Conservation (phyloP, 2,797 vertebrate genomes). For the Myotis findleyi region DNA sequence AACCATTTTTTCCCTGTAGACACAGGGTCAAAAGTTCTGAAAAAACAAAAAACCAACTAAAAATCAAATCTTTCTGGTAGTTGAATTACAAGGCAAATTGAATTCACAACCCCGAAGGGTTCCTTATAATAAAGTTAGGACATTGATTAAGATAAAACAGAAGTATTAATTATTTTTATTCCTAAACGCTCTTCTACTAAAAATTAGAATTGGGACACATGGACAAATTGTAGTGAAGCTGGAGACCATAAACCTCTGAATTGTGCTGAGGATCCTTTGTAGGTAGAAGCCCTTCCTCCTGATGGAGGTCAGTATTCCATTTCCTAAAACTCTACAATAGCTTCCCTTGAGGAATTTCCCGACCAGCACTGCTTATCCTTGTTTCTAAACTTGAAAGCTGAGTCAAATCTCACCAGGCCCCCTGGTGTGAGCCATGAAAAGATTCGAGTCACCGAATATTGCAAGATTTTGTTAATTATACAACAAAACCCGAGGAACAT, state of each 20-base stretch:
- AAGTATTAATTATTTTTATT: neutral
- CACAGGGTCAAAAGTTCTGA: neutral
- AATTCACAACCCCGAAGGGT: neutral
- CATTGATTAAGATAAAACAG: neutral
- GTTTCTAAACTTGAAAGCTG: neutral
- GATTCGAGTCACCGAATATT: neutral
- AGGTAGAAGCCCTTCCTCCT: neutral
- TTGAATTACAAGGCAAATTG: slow-evolving; percentile 30
- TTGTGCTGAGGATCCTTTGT: neutral
- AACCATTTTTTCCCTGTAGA: neutral
- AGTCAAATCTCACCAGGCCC: neutral
- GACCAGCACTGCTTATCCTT: neutral
- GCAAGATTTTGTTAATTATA: neutral
- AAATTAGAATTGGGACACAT: neutral
- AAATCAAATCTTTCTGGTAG: neutral
- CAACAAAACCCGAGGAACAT: neutral
- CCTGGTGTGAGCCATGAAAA: neutral
- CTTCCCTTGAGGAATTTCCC: neutral
- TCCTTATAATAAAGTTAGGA: slow-evolving; percentile 32
- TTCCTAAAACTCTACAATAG: neutral
- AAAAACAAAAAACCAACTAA: neutral
- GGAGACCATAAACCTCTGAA: neutral
- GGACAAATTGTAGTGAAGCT: neutral
- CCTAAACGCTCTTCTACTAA: neutral
- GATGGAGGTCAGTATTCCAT: neutral